Conservation (phyloP, 2,797 vertebrate genomes). For the Chelon auratus region DNA sequence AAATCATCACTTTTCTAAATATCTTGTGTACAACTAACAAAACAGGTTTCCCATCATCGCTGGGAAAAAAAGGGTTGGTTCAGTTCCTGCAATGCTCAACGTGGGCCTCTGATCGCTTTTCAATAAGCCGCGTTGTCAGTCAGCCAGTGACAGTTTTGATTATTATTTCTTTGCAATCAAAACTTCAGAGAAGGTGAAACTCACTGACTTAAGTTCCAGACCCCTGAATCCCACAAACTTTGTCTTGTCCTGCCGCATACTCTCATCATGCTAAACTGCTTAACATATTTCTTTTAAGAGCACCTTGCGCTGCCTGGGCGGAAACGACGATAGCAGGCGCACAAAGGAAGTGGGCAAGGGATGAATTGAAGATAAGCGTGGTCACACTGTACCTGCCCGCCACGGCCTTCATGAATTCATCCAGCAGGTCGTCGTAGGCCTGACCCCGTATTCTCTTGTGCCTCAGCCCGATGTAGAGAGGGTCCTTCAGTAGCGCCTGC, state of each 20-base stretch:
- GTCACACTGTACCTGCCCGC: constrained; percentile 88
- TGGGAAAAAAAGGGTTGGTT: not conserved
- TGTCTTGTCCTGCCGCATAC: constrained; percentile 20
- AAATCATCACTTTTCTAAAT: not conserved
- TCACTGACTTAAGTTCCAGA: constrained; percentile 55
- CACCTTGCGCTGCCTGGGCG: constrained; percentile 20
- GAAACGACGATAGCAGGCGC: constrained; percentile 55
- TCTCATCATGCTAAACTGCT: constrained; percentile 57
- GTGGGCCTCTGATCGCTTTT: constrained; percentile 40
- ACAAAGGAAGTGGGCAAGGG: constrained; percentile 49
- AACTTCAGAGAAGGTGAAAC: constrained; percentile 26
- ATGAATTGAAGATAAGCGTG: constrained; percentile 28
- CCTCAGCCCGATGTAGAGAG: constrained; percentile 95
- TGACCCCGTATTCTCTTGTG: constrained; percentile 92
- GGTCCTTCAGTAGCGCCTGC: constrained; percentile 92
- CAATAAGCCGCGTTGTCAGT: constrained; percentile 36
- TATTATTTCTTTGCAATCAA: constrained; percentile 36
- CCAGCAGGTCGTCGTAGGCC: constrained; percentile 93
- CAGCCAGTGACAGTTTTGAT: constrained; percentile 13
- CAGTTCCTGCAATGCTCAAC: not conserved
- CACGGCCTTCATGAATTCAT: constrained; percentile 98
- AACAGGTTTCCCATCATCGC: not conserved
- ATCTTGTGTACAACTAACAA: not conserved
- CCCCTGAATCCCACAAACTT: constrained; percentile 27
- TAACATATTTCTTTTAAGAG: constrained; percentile 63